Evolutionary conservation across 64 coral and sea anemone species (phyloP).

Genomic region (Dendrophyllia cribrosa): DNA sequence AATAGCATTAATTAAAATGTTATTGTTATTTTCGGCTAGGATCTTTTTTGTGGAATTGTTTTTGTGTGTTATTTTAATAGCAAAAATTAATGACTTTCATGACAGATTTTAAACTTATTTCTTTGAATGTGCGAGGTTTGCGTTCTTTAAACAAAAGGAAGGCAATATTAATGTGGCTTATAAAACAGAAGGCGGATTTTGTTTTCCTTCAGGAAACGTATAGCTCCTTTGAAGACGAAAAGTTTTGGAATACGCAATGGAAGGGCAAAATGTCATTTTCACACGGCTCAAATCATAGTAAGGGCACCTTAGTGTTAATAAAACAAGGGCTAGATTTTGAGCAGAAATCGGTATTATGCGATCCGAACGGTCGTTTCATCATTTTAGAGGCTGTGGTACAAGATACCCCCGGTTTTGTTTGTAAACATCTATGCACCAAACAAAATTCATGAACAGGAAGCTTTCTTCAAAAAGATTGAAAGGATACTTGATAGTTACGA

Average conservation of each 20-base stretch:
- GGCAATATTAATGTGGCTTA: conserved; percentile 59
- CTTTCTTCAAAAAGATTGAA: conserved; percentile 24
- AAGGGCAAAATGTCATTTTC: conserved; percentile 68
- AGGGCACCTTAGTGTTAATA: conserved; percentile 50
- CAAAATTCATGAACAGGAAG: conserved; percentile 37
- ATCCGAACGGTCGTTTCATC: conserved; percentile 62
- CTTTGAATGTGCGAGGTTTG: conserved; percentile 67
- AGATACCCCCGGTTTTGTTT: conserved; percentile 46
- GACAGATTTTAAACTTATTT: conserved; percentile 61
- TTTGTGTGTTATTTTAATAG: conserved; percentile 16
- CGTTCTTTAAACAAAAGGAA: conserved; percentile 47
- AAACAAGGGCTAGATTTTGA: conserved; percentile 48
- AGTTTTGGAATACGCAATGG: conserved; percentile 67
- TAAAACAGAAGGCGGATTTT: conserved; percentile 71
- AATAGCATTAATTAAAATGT: neutral
- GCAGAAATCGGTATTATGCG: conserved; percentile 6
- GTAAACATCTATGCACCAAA: conserved; percentile 41
- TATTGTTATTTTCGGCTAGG: conserved; percentile 15
- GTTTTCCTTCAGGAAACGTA: conserved; percentile 72
- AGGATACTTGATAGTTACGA: neutral
- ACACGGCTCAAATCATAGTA: conserved; percentile 57
- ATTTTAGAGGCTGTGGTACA: conserved; percentile 52
- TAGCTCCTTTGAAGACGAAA: conserved; percentile 57
- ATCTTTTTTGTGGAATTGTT: neutral
- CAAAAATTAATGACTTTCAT: neutral